Conservation (phyloP, 2,888 invertebrate genomes). For the Dorcus parallelipipedus region DNA sequence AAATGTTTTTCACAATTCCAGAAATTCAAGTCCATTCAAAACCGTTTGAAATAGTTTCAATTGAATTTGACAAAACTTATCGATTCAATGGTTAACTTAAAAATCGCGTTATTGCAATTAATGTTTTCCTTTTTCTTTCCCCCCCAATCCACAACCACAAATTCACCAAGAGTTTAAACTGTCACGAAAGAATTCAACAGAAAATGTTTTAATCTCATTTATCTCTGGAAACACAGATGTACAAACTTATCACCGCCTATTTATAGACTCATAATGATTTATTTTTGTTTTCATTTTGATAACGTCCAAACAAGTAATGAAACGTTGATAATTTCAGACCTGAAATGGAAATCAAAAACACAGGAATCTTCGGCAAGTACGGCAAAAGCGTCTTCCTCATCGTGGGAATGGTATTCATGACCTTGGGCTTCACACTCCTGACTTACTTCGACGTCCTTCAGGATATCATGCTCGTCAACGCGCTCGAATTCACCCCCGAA, state of each 20-base stretch:
- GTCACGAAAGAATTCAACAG: not conserved
- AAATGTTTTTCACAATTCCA: too few relatives aligned
- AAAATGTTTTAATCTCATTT: not conserved
- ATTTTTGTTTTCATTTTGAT: too few relatives aligned
- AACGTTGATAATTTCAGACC: not conserved
- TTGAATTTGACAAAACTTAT: too few relatives aligned
- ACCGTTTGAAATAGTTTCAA: too few relatives aligned
- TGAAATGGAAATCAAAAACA: constrained; percentile 19
- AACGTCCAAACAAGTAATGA: not conserved
- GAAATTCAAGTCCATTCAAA: too few relatives aligned
- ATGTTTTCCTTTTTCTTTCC: too few relatives aligned
- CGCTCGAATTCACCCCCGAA: constrained; percentile 16
- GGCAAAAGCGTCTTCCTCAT: constrained; percentile 29
- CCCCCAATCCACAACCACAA: too few relatives aligned
- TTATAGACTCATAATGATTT: too few relatives aligned
- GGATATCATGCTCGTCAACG: constrained; percentile 21
- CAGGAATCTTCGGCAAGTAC: constrained; percentile 19
- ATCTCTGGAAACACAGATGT: not conserved
- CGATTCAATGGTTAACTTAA: too few relatives aligned
- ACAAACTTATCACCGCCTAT: not conserved
- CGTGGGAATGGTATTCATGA: constrained; percentile 35
- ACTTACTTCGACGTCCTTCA: constrained; percentile 26
- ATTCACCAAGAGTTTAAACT: not conserved
- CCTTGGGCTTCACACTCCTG: constrained; percentile 35
- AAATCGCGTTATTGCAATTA: too few relatives aligned